Conservation (phyloP, 2,797 vertebrate genomes). For the Tragopan temminckii region DNA sequence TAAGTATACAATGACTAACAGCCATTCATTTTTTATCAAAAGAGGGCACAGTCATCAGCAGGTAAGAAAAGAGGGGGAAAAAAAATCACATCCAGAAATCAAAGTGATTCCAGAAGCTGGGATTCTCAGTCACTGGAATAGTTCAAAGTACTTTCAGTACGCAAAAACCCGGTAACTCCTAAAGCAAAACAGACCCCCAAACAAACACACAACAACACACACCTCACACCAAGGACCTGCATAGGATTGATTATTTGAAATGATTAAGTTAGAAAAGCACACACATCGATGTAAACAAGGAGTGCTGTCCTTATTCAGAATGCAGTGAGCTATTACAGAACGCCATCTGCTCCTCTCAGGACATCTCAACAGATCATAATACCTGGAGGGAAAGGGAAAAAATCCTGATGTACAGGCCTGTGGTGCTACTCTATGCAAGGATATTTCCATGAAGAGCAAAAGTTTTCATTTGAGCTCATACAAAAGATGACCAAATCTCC, state of each 20-base stretch:
- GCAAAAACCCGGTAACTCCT: neutral
- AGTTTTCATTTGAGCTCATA: neutral
- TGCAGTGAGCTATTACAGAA: neutral
- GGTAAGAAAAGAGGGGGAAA: neutral
- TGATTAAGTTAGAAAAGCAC: neutral
- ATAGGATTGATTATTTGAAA: neutral
- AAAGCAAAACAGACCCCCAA: neutral
- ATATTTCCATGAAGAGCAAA: neutral
- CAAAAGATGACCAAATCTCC: neutral
- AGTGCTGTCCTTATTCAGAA: neutral
- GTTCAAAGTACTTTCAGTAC: neutral
- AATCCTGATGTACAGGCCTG: neutral
- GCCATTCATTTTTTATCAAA: neutral
- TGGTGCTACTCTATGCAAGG: neutral
- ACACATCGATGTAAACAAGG: neutral
- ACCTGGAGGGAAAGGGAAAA: neutral
- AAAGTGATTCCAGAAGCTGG: neutral
- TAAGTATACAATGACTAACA: neutral
- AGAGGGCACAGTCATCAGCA: neutral
- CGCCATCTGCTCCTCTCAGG: neutral
- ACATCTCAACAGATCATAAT: neutral
- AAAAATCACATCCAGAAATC: neutral
- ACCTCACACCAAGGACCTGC: neutral
- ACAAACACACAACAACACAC: neutral
- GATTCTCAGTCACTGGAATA: neutral